Evolutionary conservation across 2,888 invertebrate species (phyloP), one percentile per base, ranked within the genome.

Genomic region (Drosophila hamatofila): DNA sequence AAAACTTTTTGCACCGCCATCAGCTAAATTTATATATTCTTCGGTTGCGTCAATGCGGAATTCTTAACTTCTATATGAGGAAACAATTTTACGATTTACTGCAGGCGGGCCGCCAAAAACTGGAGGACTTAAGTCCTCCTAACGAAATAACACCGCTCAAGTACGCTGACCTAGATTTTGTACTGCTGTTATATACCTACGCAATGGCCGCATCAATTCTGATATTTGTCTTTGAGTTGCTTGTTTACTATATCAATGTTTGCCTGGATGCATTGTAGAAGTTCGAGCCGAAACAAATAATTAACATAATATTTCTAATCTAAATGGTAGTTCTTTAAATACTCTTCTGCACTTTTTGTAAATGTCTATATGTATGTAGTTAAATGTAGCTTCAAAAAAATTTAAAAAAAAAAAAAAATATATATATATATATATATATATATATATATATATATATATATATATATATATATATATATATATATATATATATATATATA

Each of bases 141-240:
- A 37, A 18, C 0, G 8, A 41, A 14, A 23, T 42, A 1, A 18
- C 21, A 1, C 41, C 84, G 2, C 54, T 80, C 0, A 27, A n/a
- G 4, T 63, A 35, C 48, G n/a, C 27, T 3, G 83, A 72, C 21
- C 69, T 63, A 57, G 37, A 51, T 37, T 48, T 60, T 8, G 18
- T 86, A 23, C 12, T 51, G 4, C 6, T n/a, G 1, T 9, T 75
- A 1, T 75, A 63, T 49, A 59, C 35, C 6, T 54, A 35, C 14
- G 64, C 44, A 11, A 41, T 74, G 18, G 18, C 44, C 14, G 3
- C 23, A 16, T 59, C 65, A 0, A 1, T 61, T 5, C 1, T 59
- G 5, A 18, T 55, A 18, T 69, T 86, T 54, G 9, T 70, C 7
- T 25, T 76, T n/a, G 81, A 86, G 68, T 60, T 81, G 6, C 33